phyloP scores from a whole-genome alignment of 2,113 vertebrate genomes.

The Kobus ellipsiprymnus region DNA sequence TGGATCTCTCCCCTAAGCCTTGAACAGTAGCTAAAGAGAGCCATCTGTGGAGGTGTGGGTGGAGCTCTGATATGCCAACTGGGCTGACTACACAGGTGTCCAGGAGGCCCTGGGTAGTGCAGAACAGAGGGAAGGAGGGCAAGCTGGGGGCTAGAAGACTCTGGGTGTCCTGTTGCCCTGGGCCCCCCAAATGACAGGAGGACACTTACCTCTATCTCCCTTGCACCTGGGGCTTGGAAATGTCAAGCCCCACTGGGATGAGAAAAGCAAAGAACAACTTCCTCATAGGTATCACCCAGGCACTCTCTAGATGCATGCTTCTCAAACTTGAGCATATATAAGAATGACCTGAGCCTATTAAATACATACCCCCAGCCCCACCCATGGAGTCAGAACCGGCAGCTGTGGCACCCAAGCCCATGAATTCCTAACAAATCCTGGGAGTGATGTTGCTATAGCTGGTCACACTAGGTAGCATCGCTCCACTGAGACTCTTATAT shows the following conservation, averaged over 20 bases:
- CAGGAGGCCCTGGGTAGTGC: not conserved
- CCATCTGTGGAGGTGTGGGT: not conserved
- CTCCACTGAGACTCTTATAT: fast-evolving
- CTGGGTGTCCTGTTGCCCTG: not conserved
- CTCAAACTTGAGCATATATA: not conserved
- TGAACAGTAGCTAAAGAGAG: not conserved
- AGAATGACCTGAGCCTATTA: not conserved
- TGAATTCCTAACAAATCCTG: not conserved
- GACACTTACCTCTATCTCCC: not conserved
- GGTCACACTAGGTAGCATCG: not conserved
- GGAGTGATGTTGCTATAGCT: not conserved
- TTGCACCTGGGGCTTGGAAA: not conserved
- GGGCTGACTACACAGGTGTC: not conserved
- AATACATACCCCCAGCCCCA: not conserved
- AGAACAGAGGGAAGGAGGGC: not conserved
- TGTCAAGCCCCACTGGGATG: not conserved
- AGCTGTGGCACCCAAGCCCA: not conserved
- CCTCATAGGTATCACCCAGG: not conserved
- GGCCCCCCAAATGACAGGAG: not conserved
- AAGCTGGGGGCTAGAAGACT: fast-evolving
- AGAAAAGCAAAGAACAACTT: not conserved
- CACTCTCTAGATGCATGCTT: not conserved
- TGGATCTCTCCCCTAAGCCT: not conserved
- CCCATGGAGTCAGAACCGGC: not conserved
- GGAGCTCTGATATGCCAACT: not conserved